Evolutionary conservation across 2,113 vertebrate species (phyloP).

Genomic region (Empidonax traillii): DNA sequence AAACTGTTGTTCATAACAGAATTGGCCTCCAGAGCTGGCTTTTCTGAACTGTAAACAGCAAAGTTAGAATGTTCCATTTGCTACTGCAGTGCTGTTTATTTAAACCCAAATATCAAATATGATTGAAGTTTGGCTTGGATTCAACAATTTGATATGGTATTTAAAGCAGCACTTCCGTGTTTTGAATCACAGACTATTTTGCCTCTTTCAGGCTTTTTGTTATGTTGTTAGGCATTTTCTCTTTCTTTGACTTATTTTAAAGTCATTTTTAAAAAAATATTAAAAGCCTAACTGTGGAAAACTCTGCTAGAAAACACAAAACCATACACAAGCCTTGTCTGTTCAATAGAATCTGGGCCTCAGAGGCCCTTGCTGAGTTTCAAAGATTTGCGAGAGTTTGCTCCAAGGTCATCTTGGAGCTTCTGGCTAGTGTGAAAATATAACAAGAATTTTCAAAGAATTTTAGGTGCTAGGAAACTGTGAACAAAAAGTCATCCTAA

Average conservation of each 20-base stretch:
- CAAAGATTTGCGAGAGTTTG: slow-evolving; percentile 21
- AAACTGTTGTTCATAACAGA: background rate
- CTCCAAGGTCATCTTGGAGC: slow-evolving; percentile 6
- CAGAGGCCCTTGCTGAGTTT: slow-evolving; percentile 3
- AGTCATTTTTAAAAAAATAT: background rate
- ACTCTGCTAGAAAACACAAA: slow-evolving; percentile 37
- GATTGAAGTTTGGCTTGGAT: slow-evolving; percentile 46
- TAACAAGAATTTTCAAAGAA: background rate
- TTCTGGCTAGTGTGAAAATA: background rate
- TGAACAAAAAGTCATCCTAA: background rate
- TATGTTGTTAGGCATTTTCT: background rate
- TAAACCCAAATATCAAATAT: slow-evolving; percentile 37
- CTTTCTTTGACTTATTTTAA: background rate
- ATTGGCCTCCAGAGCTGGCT: background rate
- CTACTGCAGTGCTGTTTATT: slow-evolving; percentile 31
- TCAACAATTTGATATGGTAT: slow-evolving; percentile 21
- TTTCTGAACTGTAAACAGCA: slow-evolving; percentile 14
- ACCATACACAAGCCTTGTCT: background rate
- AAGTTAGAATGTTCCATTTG: slow-evolving; percentile 33
- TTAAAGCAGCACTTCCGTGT: background rate
- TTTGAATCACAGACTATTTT: background rate
- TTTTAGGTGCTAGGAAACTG: background rate
- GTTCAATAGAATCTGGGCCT: background rate
- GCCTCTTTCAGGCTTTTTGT: background rate
- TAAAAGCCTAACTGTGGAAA: slow-evolving; percentile 38